These are phyloP conservation scores for Cottoperca gobio DNA, from an alignment of 2,797 vertebrate species.

Conservation along the genomic window DNA sequence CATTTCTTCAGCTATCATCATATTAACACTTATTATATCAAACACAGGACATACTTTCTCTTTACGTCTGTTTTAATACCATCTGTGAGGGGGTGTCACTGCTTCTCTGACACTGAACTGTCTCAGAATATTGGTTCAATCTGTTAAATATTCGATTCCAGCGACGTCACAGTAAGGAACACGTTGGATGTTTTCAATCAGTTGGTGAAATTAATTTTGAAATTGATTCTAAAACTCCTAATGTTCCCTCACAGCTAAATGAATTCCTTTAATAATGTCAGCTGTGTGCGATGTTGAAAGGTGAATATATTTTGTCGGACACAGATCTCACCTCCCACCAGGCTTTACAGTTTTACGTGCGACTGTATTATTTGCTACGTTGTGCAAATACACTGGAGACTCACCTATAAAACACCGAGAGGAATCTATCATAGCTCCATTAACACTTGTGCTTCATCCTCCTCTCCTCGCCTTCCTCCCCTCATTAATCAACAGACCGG, in stretches of 20 bases:
- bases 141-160: slow-evolving; percentile 27
- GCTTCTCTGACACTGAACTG: slow-evolving; percentile 23
- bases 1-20: too few species aligned
- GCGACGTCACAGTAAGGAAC: slow-evolving; percentile 32
- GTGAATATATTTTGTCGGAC: slow-evolving; percentile 39
- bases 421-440: slow-evolving; percentile 83
- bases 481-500: slow-evolving; percentile 80
- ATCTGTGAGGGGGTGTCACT: not conserved
- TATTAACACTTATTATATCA: too few species aligned
- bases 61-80: too few species aligned
- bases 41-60: not conserved
- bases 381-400: slow-evolving; percentile 69
- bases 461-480: slow-evolving; percentile 72
- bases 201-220: not conserved
- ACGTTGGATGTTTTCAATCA: slow-evolving; percentile 30
- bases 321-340: slow-evolving; percentile 47
- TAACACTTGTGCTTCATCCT: slow-evolving; percentile 78
- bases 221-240: not conserved
- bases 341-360: slow-evolving; percentile 40
- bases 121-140: slow-evolving; percentile 22
- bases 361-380: slow-evolving; percentile 48
- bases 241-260: slow-evolving; percentile 19
- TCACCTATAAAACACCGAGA: slow-evolving; percentile 75
- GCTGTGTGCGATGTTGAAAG: slow-evolving; percentile 26
- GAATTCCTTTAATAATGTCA: slow-evolving; percentile 8